These are phyloP conservation scores for Ephestia elutella DNA, from an alignment of 1,140 invertebrate species.

Conservation along the genomic window DNA sequence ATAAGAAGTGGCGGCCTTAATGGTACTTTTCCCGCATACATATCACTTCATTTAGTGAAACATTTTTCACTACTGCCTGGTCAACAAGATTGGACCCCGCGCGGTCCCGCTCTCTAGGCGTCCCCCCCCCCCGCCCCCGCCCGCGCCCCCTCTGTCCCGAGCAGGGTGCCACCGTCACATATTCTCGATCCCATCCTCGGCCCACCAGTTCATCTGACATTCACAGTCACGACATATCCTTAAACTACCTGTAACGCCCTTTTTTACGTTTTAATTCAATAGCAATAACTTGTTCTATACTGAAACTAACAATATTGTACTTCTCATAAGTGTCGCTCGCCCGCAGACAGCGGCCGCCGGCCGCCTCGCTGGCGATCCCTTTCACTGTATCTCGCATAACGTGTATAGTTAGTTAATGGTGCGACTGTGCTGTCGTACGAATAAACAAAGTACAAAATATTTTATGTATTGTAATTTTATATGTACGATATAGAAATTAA, in stretches of 20 bases:
- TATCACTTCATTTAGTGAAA: not conserved
- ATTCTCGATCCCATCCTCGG: slow-evolving; percentile 19
- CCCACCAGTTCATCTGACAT: slow-evolving; percentile 5
- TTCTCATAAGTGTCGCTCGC: slow-evolving; percentile 56
- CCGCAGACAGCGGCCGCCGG: slow-evolving; percentile 26
- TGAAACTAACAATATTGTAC: slow-evolving; percentile 67
- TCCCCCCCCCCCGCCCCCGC: not conserved
- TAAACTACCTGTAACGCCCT: slow-evolving; percentile 12
- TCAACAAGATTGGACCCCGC: no score
- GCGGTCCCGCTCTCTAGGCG: not conserved
- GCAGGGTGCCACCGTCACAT: slow-evolving; percentile 5
- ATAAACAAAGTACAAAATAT: slow-evolving; percentile 72
- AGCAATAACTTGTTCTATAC: slow-evolving; percentile 15
- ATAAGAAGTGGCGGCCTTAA: slow-evolving; percentile 7
- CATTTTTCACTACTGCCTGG: not conserved
- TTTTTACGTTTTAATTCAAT: slow-evolving; percentile 11
- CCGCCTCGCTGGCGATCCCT: slow-evolving; percentile 14
- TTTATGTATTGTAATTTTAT: slow-evolving; percentile 72
- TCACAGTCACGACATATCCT: slow-evolving; percentile 2
- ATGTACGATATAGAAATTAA: slow-evolving; percentile 66
- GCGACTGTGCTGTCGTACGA: slow-evolving; percentile 53
- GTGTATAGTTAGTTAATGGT: slow-evolving; percentile 56
- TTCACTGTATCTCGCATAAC: slow-evolving; percentile 32
- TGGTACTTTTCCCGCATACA: not conserved
- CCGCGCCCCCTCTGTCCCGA: not conserved